Evolutionary conservation across 1,140 invertebrate species (phyloP).

Genomic region (Heliothis subflexa): DNA sequence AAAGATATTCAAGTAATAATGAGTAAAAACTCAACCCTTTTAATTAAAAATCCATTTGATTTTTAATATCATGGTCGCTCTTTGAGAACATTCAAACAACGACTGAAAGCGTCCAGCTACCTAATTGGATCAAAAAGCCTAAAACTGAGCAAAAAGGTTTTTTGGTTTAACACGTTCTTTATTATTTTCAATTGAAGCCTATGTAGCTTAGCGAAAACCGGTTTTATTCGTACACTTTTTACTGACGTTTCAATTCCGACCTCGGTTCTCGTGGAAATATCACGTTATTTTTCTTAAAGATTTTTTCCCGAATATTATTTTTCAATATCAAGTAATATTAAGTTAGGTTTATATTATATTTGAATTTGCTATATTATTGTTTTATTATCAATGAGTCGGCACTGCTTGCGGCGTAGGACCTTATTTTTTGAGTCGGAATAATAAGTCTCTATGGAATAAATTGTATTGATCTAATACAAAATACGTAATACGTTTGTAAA

Average conservation of each 20-base stretch:
- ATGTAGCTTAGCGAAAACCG: conserved; percentile 23
- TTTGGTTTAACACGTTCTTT: conserved; percentile 16
- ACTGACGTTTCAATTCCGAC: neutral
- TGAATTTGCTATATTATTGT: conserved; percentile 32
- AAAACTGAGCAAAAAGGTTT: conserved; percentile 18
- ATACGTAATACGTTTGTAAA: neutral
- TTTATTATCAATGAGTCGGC: neutral
- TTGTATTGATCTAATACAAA: neutral
- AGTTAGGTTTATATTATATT: conserved; percentile 28
- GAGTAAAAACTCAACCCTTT: neutral
- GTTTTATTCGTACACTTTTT: neutral
- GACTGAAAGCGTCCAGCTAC: neutral
- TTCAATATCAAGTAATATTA: conserved; percentile 24
- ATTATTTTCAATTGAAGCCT: conserved; percentile 10
- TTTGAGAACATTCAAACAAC: conserved; percentile 2
- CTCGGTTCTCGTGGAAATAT: neutral
- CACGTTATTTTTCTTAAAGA: neutral
- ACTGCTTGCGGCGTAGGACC: neutral
- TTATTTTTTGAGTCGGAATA: neutral
- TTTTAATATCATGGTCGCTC: neutral
- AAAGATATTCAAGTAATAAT: no score
- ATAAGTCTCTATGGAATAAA: neutral
- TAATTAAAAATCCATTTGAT: neutral
- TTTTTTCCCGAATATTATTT: conserved; percentile 28
- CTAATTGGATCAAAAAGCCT: conserved; percentile 22